phyloP scores from a whole-genome alignment of 2,113 vertebrate species.

The Phyllostomus discolor region DNA sequence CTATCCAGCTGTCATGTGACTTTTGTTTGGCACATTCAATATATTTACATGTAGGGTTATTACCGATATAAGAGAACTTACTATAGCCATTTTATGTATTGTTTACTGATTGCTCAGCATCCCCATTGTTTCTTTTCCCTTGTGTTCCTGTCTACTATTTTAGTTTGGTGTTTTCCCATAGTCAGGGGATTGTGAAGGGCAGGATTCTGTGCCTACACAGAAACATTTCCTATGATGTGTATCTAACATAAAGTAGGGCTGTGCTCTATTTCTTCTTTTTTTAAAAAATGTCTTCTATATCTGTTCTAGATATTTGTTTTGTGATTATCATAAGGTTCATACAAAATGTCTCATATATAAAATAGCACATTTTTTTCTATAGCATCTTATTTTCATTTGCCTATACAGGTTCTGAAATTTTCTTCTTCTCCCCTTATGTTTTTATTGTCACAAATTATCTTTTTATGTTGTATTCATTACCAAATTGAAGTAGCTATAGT shows the following conservation, averaged over 20 bases:
- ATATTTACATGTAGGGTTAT: background rate
- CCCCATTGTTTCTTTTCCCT: background rate
- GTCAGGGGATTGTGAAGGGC: background rate
- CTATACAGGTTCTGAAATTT: background rate
- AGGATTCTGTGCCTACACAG: background rate
- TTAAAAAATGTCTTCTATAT: background rate
- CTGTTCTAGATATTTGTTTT: background rate
- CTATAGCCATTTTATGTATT: background rate
- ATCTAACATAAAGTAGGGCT: background rate
- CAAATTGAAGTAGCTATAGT: background rate
- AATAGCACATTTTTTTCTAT: no score
- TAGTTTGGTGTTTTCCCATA: background rate
- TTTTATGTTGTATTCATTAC: background rate
- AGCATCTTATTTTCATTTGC: background rate
- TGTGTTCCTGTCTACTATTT: background rate
- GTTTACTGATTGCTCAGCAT: background rate
- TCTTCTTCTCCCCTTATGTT: background rate
- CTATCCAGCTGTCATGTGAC: background rate
- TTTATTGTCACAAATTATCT: background rate
- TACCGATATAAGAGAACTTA: background rate
- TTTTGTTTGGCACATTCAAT: background rate
- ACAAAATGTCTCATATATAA: no score
- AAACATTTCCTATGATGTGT: background rate
- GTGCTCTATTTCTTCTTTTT: background rate
- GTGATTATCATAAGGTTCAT: background rate